Conservation (phyloP, 2,888 invertebrate species). For the Aromia moschata region DNA sequence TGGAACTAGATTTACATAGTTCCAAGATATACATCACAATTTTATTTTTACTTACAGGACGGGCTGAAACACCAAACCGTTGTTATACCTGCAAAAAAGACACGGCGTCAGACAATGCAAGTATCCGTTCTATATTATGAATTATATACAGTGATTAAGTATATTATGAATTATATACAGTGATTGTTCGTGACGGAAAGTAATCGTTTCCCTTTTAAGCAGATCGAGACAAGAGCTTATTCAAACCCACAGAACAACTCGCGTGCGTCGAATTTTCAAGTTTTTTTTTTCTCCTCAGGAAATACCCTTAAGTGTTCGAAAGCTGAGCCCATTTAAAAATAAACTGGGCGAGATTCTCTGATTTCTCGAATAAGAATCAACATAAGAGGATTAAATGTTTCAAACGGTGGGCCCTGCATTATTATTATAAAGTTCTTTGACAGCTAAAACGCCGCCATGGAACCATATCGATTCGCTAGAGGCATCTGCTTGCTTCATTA, state of each 20-base stretch:
- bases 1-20: constrained; percentile 45
- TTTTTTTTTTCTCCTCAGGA: background rate
- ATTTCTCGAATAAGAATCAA: too few relatives aligned
- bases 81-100: constrained; percentile 33
- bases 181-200: too few relatives aligned
- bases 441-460: background rate
- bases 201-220: too few relatives aligned
- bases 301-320: too few relatives aligned
- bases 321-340: too few relatives aligned
- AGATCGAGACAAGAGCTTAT: too few relatives aligned
- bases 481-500: constrained; percentile 9
- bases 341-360: too few relatives aligned
- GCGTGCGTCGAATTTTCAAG: background rate
- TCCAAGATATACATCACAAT: constrained; percentile 33
- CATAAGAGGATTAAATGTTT: too few relatives aligned
- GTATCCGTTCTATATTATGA: background rate
- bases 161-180: too few relatives aligned
- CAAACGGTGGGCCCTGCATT: too few relatives aligned
- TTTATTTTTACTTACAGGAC: constrained; percentile 40
- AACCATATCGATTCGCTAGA: constrained; percentile 1
- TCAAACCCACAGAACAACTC: too few relatives aligned
- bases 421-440: background rate
- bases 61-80: constrained; percentile 12
- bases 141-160: too few relatives aligned
- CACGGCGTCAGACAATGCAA: constrained; percentile 9